Base-by-base conservation (phyloP, 2,113 vertebrate genomes). In the Nannospalax galili region DNA sequence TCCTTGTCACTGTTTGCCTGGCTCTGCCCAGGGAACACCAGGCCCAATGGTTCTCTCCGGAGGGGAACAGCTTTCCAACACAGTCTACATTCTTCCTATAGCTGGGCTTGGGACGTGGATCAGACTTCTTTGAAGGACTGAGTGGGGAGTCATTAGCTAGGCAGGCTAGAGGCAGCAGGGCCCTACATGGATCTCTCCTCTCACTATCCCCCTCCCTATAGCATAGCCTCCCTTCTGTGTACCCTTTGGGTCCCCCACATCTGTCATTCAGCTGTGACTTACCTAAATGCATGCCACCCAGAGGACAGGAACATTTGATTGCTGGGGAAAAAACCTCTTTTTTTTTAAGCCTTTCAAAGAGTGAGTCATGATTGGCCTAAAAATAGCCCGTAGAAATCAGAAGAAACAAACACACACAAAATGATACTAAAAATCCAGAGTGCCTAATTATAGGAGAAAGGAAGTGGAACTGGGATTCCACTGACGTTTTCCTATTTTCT, bases 301-400 rank as follows among this genome's bases (percentile, higher is more conserved):
- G 94, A 93, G 92, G 90, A 97, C 1, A 0, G 93, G 73, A 96
- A 94, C 85, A 88, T 94, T 95, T 97, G 96, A 94, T 94, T 95
- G 78, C 93, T 95, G 73, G 40, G 32, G 69, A 30, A 58, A 91
- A 73, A 95, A 93, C 6, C 28, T 28, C 87, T 77, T 94, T 96
- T 91, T 79, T 40, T 32, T 88, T 56, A 65, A 1, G 81, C 94
- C 60, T 97, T 97, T 97, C 95, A 88, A 93, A 97, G 91, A 95
- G 86, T 97, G 97, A 97, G 95, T 97, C 97, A 97, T 97, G 95
- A 96, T 97, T 92, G 81, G 81, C 97, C 93, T 97, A 97, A 97
- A 97, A 97, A 97, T 97, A 97, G 96, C 92, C 85, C 82, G 91
- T 96, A 88, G 95, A 97, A 96, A 96, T 97, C 97, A 97, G 95